A percentile compares a stretch with the other conserved stretches of the same genome.
These are phyloP conservation scores for Mesocentrotus franciscanus DNA, from an alignment of 53 echinoderm and acorn worm species.

Conservation along the genomic window DNA sequence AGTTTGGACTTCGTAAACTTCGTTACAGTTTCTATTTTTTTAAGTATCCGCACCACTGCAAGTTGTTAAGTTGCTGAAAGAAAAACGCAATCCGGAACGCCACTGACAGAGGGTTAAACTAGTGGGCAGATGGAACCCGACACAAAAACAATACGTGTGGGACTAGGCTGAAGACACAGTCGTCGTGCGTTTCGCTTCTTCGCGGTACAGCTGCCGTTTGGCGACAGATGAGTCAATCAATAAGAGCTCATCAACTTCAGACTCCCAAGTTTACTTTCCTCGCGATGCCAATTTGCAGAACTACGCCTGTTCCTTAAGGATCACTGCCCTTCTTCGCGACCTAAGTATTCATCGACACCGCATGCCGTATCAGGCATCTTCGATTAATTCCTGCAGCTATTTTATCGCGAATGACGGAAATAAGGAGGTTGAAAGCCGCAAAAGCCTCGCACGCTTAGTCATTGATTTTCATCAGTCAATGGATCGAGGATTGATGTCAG, in stretches of 20 bases:
- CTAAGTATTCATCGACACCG: constrained; percentile 20
- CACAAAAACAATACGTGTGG: constrained; percentile 40
- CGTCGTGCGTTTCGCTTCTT: neutral
- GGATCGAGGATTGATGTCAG: constrained; percentile 23
- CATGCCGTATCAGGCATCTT: constrained; percentile 8
- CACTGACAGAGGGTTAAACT: neutral
- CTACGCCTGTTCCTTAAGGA: constrained; percentile 4
- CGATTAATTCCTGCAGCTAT: constrained; percentile 34
- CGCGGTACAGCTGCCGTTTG: constrained; percentile 46
- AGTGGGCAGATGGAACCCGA: neutral
- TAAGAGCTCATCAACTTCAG: constrained; percentile 17
- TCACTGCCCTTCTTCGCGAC: constrained; percentile 8
- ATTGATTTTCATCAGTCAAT: constrained; percentile 48
- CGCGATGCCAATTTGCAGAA: constrained; percentile 14
- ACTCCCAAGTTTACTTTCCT: constrained; percentile 29
- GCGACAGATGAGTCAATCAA: constrained; percentile 46
- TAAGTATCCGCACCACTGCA: neutral
- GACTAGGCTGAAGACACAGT: neutral
- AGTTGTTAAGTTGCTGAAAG: neutral
- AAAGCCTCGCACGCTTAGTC: neutral
- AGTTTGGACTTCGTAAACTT: neutral
- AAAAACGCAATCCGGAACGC: neutral
- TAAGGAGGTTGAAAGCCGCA: neutral
- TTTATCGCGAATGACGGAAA: neutral
- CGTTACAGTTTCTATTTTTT: neutral